Base-by-base conservation (phyloP, 1,140 invertebrate species). In the Alviniconcha marisindica region DNA sequence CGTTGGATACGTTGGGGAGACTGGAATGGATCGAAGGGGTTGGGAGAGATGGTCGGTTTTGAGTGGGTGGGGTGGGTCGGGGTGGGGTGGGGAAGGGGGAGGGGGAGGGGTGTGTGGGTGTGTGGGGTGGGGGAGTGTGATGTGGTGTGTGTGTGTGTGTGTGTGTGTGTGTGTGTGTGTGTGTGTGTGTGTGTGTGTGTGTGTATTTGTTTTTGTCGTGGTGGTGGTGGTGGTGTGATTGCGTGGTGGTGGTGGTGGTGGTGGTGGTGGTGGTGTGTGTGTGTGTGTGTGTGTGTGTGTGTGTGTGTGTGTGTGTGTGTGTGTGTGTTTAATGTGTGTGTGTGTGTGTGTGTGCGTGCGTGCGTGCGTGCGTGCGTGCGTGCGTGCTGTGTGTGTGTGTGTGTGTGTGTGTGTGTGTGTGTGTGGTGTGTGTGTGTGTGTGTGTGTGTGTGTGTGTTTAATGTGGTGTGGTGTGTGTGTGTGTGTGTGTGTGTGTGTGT, bases 1-100 rank as follows among this genome's bases (percentile, higher is more conserved):
- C 84, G 33, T 90, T 84, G 7, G 92, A 91, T 14, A 86, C 66
- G 84, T 92, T 92, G 38, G 89, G 87, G 36, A 93, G 82, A 79
- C 91, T 92, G 73, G 24, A 82, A 71, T 60, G 36, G 7, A 14
- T 63, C 4, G 60, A 63, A 48, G 44, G 18, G 18, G 44, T 18
- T 48, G 5, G 44, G 5, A n/a, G n/a, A n/a, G n/a, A 48, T 48
- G 18, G 44, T 48, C 44, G 18, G 44, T 48, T 48, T 48, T 48
- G 44, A 48, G 7, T 48, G 18, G 18, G 18, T 48, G 44, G 5
- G 5, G 5, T 48, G 18, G 18, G 18, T 48, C 5, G 44, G 18
- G 44, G 44, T 5, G 44, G 44, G 18, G 18, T 48, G 7, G 44
- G 18, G 44, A 48, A 5, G 44, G 18, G 44, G 44, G 44, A 10